phyloP scores from a whole-genome alignment of 2,113 vertebrate genomes.

The Phainopepla nitens region DNA sequence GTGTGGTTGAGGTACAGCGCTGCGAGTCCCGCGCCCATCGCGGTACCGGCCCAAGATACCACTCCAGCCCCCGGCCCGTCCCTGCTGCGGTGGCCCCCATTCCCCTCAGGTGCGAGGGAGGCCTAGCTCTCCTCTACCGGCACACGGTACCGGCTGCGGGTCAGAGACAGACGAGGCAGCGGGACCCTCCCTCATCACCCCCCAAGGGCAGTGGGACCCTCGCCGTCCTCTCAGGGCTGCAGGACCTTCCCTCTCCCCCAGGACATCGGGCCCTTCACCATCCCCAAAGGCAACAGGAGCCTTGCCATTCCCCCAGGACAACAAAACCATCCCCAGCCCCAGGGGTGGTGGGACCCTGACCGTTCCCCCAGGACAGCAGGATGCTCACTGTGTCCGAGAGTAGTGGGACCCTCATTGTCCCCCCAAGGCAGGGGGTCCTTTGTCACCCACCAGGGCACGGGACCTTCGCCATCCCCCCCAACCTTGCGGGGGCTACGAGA shows the following conservation, averaged over 20 bases:
- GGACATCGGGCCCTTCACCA: neutral
- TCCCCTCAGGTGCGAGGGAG: neutral
- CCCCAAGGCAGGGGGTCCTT: neutral
- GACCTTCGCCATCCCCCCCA: neutral
- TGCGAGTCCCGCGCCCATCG: neutral
- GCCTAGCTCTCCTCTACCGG: neutral
- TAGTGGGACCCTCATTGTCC: neutral
- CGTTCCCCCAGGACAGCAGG: neutral
- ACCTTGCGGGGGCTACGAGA: fast-evolving
- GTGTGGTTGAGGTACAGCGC: neutral
- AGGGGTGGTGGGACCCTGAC: neutral
- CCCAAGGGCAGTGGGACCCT: neutral
- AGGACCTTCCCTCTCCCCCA: neutral
- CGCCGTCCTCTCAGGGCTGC: neutral
- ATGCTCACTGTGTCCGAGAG: fast-evolving
- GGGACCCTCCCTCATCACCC: neutral
- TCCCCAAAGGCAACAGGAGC: neutral
- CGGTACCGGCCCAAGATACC: neutral
- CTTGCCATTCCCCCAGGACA: neutral
- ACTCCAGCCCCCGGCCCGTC: neutral
- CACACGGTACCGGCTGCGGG: neutral
- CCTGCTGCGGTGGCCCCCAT: neutral
- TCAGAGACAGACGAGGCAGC: neutral
- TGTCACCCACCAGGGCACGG: neutral
- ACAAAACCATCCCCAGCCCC: neutral